phyloP scores from a whole-genome alignment of 1,140 invertebrate species.

The Portunus trituberculatus region DNA sequence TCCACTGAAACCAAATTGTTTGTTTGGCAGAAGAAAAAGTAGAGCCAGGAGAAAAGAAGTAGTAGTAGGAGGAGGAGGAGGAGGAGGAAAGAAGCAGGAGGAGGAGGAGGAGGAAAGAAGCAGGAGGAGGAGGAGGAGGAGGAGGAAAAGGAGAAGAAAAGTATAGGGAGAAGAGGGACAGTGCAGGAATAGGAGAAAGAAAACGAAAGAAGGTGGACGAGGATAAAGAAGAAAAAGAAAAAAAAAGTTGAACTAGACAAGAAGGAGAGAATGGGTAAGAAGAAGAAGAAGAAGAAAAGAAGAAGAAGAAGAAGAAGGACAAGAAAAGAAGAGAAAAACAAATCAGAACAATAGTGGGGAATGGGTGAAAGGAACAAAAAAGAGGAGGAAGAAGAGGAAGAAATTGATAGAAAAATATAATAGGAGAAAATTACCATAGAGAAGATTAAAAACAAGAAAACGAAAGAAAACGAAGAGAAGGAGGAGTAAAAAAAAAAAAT shows the following conservation, averaged over 20 bases:
- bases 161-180: background rate
- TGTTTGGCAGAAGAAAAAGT: background rate
- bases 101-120: background rate
- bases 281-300: no score
- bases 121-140: background rate
- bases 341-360: no score
- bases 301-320: background rate
- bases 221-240: background rate
- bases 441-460: background rate
- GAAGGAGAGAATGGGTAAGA: no score
- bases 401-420: no score
- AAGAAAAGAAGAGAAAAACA: no score
- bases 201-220: background rate
- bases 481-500: no score
- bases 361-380: no score
- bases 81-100: background rate
- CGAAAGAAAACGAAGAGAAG: background rate
- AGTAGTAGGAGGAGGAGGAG: background rate
- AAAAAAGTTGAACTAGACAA: background rate
- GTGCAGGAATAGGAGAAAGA: background rate
- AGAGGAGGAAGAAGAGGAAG: no score
- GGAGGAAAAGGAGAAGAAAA: no score
- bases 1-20: background rate
- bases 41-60: background rate
- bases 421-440: background rate